Conservation (phyloP, 2,797 vertebrate species). For the Phyllotis vaccarum region DNA sequence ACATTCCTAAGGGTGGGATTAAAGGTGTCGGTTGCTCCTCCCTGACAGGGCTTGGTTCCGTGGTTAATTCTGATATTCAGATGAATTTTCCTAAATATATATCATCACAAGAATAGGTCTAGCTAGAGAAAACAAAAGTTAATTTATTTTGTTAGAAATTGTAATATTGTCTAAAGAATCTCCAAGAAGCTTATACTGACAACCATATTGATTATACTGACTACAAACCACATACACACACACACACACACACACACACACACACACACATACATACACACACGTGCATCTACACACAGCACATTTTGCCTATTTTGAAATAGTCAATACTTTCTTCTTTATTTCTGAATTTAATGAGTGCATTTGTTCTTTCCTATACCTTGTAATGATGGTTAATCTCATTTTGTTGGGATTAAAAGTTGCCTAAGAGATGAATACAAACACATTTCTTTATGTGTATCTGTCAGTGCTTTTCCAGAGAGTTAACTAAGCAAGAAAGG, state of each 20-base stretch:
- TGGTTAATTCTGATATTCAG: too few relatives aligned
- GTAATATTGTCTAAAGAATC: not conserved
- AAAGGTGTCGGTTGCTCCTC: too few relatives aligned
- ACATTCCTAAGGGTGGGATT: too few relatives aligned
- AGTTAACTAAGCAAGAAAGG: not conserved
- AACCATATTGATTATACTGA: not conserved
- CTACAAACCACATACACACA: too few relatives aligned
- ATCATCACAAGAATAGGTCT: too few relatives aligned
- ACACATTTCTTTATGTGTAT: not conserved
- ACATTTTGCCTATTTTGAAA: slow-evolving; percentile 4
- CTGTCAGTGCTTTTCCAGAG: not conserved
- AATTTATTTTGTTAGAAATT: not conserved
- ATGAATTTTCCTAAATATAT: too few relatives aligned
- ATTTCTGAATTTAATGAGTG: not conserved
- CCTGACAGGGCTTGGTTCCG: too few relatives aligned
- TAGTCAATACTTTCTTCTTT: not conserved
- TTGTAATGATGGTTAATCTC: not conserved
- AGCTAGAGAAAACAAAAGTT: not conserved
- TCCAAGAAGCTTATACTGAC: not conserved
- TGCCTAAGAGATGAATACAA: not conserved
- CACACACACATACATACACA: not conserved
- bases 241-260: not conserved
- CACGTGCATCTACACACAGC: not conserved
- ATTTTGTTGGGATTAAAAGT: not conserved
- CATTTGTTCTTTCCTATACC: not conserved